A percentile compares a stretch with the other conserved stretches of the same genome.
These are phyloP conservation scores for Paradoxurus hermaphroditus DNA, from an alignment of 2,113 vertebrate species.

Conservation along the genomic window DNA sequence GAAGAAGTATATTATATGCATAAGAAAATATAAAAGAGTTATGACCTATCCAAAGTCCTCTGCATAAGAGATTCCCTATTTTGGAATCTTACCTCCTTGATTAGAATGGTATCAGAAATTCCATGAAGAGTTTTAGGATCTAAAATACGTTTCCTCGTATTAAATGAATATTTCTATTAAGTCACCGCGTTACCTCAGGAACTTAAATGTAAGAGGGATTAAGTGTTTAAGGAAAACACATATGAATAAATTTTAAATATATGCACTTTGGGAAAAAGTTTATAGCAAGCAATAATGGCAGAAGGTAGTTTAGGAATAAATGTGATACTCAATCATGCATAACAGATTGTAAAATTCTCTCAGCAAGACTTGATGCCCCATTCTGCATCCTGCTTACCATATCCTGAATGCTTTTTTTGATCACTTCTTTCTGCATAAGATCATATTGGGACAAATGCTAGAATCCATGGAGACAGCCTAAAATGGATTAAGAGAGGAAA, in stretches of 20 bases:
- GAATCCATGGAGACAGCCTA: not conserved
- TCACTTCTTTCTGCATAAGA: not conserved
- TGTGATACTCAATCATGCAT: no score
- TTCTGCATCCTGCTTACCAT: not conserved
- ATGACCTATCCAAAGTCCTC: not conserved
- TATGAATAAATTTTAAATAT: constrained; percentile 9
- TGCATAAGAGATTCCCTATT: not conserved
- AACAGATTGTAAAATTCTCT: not conserved
- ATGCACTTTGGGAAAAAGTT: not conserved
- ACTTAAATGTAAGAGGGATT: not conserved
- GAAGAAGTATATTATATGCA: not conserved
- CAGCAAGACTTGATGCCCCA: not conserved
- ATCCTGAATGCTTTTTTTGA: not conserved
- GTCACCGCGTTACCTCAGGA: not conserved
- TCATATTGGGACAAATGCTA: not conserved
- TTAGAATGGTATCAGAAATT: not conserved
- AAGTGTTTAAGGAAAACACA: not conserved
- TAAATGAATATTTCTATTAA: not conserved
- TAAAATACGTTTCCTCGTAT: not conserved
- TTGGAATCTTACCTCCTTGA: not conserved
- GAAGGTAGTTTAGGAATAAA: not conserved
- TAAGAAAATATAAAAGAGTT: not conserved
- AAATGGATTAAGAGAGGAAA: not conserved
- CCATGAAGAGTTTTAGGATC: not conserved
- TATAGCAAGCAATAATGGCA: not conserved